phyloP scores from a whole-genome alignment of 2,888 invertebrate species.

The Nomada fucata region DNA sequence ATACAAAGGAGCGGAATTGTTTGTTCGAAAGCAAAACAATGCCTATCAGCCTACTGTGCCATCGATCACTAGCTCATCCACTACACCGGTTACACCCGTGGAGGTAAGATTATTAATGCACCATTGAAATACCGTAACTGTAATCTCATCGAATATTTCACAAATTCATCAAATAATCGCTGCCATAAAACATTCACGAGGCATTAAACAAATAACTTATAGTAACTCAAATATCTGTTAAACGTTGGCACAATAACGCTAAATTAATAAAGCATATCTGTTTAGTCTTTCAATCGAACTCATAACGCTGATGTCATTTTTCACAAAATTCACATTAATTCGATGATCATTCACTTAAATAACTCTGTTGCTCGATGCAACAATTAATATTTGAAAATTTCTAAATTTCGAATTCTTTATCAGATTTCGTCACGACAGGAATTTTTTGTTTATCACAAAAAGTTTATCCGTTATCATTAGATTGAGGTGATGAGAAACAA shows the following conservation, averaged over 20 bases:
- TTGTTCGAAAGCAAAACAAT: conserved; percentile 77
- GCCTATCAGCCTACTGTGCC: conserved; percentile 76
- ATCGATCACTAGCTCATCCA: conserved; percentile 75
- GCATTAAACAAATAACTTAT: not conserved
- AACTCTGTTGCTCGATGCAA: no score
- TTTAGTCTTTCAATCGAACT: not conserved
- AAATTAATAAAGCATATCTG: not conserved
- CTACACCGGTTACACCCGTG: conserved; percentile 75
- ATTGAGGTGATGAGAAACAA: not conserved
- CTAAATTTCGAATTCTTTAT: not conserved
- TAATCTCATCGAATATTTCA: not conserved
- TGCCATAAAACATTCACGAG: not conserved
- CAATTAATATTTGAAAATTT: not conserved
- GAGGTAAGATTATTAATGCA: conserved; percentile 74
- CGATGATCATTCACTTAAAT: no score
- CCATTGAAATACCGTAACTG: not conserved
- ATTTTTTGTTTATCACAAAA: not conserved
- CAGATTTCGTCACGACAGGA: conserved; percentile 3
- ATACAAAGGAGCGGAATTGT: conserved; percentile 82
- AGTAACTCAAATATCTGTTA: not conserved
- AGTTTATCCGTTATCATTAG: not conserved
- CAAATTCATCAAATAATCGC: not conserved
- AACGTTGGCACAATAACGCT: not conserved
- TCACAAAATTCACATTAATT: no score
- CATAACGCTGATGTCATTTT: no score